Conservation (phyloP, 2,888 invertebrate species). For the Lycophotia porphyrea region DNA sequence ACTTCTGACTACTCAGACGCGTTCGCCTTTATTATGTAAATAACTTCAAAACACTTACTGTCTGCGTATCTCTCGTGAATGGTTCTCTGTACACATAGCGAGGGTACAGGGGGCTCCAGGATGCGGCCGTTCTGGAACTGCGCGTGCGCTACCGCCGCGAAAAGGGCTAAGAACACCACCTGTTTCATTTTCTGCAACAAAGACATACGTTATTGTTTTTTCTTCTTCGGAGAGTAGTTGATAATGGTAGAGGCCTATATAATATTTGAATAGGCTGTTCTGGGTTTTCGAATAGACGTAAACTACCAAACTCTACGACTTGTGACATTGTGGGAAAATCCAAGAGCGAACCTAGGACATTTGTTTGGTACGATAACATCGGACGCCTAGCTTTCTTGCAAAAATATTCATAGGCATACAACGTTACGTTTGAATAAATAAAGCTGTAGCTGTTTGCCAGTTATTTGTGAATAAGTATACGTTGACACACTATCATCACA, state of each 20-base stretch:
- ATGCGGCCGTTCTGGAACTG: slow-evolving; percentile 95
- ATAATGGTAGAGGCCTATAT: background rate
- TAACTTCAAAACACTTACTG: slow-evolving; percentile 89
- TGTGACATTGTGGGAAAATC: background rate
- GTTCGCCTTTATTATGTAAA: background rate
- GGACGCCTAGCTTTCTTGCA: background rate
- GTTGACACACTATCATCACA: slow-evolving; percentile 13
- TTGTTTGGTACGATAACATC: background rate
- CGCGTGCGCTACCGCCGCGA: slow-evolving; percentile 84
- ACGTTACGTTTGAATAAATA: background rate
- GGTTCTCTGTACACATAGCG: slow-evolving; percentile 93
- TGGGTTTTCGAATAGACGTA: background rate
- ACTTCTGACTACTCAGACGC: too few relatives aligned
- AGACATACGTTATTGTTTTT: background rate
- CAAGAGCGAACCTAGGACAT: background rate
- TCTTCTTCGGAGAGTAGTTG: background rate
- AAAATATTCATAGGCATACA: background rate
- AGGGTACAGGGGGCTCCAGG: slow-evolving; percentile 94
- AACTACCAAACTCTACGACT: background rate
- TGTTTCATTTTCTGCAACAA: slow-evolving; percentile 84
- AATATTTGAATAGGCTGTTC: background rate
- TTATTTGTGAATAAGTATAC: slow-evolving; percentile 8
- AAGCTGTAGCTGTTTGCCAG: background rate
- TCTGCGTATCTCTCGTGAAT: slow-evolving; percentile 93
- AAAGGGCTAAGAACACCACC: slow-evolving; percentile 73